Evolutionary conservation across 2,797 vertebrate species (phyloP).

Genomic region (Cyclura pinguis): DNA sequence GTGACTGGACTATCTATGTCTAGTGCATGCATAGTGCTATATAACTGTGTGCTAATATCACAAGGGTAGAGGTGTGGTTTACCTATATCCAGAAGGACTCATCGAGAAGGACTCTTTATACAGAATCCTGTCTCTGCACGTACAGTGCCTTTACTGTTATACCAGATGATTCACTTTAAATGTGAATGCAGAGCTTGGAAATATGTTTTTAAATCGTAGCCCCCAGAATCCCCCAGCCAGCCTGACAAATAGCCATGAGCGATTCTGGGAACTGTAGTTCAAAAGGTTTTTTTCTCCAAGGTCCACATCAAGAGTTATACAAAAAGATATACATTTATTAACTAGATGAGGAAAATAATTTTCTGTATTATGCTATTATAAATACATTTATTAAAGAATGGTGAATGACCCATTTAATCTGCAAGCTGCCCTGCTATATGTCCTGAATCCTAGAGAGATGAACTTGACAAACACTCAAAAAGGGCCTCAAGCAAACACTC

Average conservation of each 20-base stretch:
- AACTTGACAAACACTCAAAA: neutral
- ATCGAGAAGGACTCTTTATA: neutral
- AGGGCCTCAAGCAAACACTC: neutral
- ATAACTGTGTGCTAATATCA: neutral
- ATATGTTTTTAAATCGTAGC: too few species aligned
- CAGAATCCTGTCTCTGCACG: too few species aligned
- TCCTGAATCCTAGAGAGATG: neutral
- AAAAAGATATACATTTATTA: neutral
- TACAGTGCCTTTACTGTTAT: too few species aligned
- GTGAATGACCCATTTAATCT: neutral
- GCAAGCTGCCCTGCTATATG: neutral
- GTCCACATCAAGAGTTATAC: neutral
- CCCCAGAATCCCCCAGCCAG: too few species aligned
- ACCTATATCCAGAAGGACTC: neutral
- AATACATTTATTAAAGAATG: neutral
- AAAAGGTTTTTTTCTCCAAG: neutral
- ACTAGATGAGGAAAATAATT: neutral
- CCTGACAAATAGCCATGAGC: neutral
- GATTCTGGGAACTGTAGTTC: neutral
- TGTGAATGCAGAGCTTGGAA: too few species aligned
- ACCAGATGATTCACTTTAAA: too few species aligned
- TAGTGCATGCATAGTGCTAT: neutral
- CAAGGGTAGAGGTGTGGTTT: neutral
- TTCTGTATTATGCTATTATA: neutral
- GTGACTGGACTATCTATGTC: neutral